phyloP scores from a whole-genome alignment of 2,888 invertebrate genomes.

The Desoria tigrina region DNA sequence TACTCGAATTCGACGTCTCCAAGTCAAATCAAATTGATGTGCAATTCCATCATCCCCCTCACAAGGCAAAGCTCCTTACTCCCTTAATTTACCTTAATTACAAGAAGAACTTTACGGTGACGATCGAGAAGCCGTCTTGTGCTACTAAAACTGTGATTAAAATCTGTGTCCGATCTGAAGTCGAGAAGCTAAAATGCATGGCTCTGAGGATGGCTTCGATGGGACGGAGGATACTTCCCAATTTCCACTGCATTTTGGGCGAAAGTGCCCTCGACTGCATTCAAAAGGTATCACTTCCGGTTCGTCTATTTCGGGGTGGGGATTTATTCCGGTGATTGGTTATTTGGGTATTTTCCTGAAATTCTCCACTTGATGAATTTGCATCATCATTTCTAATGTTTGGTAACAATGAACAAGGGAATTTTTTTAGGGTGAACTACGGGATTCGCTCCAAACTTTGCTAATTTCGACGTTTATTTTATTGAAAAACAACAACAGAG shows the following conservation, averaged over 20 bases:
- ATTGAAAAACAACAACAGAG: too few species aligned
- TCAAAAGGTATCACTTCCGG: conserved; percentile 65
- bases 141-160: conserved; percentile 56
- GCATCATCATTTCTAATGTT: too few species aligned
- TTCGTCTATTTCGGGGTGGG: too few species aligned
- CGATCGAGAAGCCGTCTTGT: conserved; percentile 56
- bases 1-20: conserved; percentile 27
- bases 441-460: too few species aligned
- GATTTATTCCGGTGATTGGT: too few species aligned
- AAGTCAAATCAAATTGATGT: conserved; percentile 17
- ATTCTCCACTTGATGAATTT: too few species aligned
- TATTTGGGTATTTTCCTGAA: too few species aligned
- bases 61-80: conserved; percentile 31
- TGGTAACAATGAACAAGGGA: too few species aligned
- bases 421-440: too few species aligned
- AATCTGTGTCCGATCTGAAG: conserved; percentile 68
- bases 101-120: conserved; percentile 52
- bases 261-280: conserved; percentile 75
- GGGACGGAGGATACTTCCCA: conserved; percentile 74
- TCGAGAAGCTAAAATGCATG: conserved; percentile 73
- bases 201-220: conserved; percentile 68
- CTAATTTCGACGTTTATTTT: too few species aligned
- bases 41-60: conserved; percentile 24
- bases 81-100: conserved; percentile 32
- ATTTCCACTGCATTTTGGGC: conserved; percentile 37